Conservation (phyloP, 2,113 vertebrate species). For the human region GRCh38 chr12:88876501-88877000, state of each 20-base stretch:
- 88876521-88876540: neutral
- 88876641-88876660: neutral
- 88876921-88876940: neutral
- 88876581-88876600: neutral
- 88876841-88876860: neutral
- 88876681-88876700: neutral
- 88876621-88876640: neutral
- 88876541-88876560: neutral
- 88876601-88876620: neutral
- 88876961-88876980: neutral
- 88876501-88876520: neutral
- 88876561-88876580: neutral
- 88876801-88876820: neutral
- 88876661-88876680: neutral
- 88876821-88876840: neutral
- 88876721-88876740: neutral
- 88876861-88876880: neutral
- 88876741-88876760: neutral
- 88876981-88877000: neutral
- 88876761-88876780: neutral
- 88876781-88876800: neutral
- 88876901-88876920: neutral
- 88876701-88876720: neutral
- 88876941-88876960: neutral
- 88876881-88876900: neutral